phyloP scores from a whole-genome alignment of 2,113 vertebrate genomes.

The Coreoperca whiteheadi region DNA sequence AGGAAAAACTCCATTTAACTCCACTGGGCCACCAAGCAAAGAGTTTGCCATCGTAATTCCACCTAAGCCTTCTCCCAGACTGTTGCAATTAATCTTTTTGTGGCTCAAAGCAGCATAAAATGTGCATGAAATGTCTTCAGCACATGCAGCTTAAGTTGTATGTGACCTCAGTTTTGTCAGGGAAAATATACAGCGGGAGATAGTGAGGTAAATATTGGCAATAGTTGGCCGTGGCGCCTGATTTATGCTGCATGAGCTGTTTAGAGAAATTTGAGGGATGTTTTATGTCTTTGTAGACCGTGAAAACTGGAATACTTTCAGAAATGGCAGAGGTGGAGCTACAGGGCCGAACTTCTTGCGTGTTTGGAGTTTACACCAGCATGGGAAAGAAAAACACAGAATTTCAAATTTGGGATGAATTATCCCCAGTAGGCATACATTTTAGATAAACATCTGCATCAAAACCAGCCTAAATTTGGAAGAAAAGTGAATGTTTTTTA shows the following conservation, averaged over 20 bases:
- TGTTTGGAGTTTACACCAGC: background rate
- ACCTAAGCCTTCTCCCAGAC: slow-evolving; percentile 16
- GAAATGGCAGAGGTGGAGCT: slow-evolving; percentile 26
- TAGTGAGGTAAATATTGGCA: slow-evolving; percentile 65
- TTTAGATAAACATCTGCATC: background rate
- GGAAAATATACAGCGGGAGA: slow-evolving; percentile 50
- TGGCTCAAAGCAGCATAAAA: slow-evolving; percentile 10
- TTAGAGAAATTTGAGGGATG: slow-evolving; percentile 48
- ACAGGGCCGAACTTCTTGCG: background rate
- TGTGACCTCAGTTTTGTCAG: slow-evolving; percentile 41
- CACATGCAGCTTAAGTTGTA: slow-evolving; percentile 6
- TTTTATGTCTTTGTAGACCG: slow-evolving; percentile 29
- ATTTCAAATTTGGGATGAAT: background rate
- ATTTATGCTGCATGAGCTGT: slow-evolving; percentile 52
- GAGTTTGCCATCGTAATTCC: slow-evolving; percentile 31
- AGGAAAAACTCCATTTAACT: background rate
- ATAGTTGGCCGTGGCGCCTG: background rate
- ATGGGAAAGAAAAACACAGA: background rate
- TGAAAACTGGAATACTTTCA: slow-evolving; percentile 14
- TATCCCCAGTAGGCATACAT: background rate
- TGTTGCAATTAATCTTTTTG: slow-evolving; percentile 39
- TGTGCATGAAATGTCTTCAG: slow-evolving; percentile 22
- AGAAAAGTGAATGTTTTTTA: background rate
- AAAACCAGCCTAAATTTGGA: background rate
- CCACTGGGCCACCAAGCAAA: slow-evolving; percentile 8